phyloP scores from a whole-genome alignment of 2,113 vertebrate genomes.

The Zapus hudsonius region DNA sequence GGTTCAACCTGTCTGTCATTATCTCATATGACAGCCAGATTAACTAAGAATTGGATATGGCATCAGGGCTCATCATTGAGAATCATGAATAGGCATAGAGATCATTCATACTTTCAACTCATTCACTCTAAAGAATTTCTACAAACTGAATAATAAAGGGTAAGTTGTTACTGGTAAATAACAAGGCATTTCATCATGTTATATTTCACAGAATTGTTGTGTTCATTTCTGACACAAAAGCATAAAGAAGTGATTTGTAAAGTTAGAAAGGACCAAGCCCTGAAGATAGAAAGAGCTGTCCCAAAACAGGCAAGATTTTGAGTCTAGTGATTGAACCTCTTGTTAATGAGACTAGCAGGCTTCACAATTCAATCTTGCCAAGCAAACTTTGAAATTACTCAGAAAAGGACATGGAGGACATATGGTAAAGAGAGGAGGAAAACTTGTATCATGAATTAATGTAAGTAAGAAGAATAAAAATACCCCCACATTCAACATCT shows the following conservation, averaged over 20 bases:
- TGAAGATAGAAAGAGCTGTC: neutral
- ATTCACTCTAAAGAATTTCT: neutral
- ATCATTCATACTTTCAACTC: conserved; percentile 29
- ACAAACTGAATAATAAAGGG: neutral
- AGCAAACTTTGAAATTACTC: neutral
- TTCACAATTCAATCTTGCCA: neutral
- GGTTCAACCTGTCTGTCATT: neutral
- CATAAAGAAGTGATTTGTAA: neutral
- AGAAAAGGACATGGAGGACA: neutral
- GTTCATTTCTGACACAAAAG: conserved; percentile 3
- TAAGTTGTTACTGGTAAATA: neutral
- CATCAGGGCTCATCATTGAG: neutral
- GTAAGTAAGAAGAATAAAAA: neutral
- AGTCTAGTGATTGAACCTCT: neutral
- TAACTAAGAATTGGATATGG: neutral
- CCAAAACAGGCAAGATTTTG: neutral
- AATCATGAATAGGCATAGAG: neutral
- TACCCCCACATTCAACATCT: neutral
- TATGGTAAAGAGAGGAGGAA: neutral
- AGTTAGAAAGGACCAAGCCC: neutral
- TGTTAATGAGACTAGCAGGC: neutral
- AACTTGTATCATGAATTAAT: neutral
- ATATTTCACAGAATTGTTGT: neutral
- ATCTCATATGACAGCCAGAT: neutral
- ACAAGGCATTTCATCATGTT: neutral